phyloP scores from a whole-genome alignment of 1,140 invertebrate genomes.

The Drosophila pallidifrons region DNA sequence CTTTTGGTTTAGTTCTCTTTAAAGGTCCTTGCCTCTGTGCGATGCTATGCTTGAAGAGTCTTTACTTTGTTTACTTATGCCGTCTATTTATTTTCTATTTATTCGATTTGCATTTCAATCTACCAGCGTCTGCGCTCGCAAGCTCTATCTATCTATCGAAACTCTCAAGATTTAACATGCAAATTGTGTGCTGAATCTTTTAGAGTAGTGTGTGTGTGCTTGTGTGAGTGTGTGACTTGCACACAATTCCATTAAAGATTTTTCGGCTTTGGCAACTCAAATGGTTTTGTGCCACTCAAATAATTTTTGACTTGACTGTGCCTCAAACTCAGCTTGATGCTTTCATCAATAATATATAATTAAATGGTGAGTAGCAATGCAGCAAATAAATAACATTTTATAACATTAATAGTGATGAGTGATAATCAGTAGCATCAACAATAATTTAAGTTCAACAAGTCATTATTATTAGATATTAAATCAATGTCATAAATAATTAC shows the following conservation, averaged over 20 bases:
- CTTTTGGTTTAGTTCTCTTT: constrained; percentile 52
- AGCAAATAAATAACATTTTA: neutral
- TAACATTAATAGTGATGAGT: neutral
- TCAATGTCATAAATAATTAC: too few species aligned
- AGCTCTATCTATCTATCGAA: constrained; percentile 32
- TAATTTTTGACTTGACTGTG: constrained; percentile 58
- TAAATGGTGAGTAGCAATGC: constrained; percentile 60
- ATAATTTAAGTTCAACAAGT: neutral
- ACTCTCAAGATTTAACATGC: constrained; percentile 65
- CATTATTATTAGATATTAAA: neutral
- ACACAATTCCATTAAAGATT: constrained; percentile 49
- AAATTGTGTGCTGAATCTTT: constrained; percentile 43
- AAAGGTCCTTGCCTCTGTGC: constrained; percentile 46
- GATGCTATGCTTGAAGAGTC: constrained; percentile 29
- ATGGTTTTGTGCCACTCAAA: constrained; percentile 34
- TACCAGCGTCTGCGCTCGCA: constrained; percentile 45
- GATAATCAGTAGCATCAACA: neutral
- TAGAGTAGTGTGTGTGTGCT: neutral
- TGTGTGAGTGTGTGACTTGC: constrained; percentile 15
- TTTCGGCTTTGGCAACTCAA: constrained; percentile 17
- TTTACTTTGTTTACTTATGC: constrained; percentile 64
- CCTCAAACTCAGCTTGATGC: constrained; percentile 3
- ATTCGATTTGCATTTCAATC: constrained; percentile 81
- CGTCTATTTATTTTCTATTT: constrained; percentile 80
- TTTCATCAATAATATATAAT: constrained; percentile 28